Conservation (phyloP, 2,797 vertebrate genomes). For the Hephaestus fuliginosus region DNA sequence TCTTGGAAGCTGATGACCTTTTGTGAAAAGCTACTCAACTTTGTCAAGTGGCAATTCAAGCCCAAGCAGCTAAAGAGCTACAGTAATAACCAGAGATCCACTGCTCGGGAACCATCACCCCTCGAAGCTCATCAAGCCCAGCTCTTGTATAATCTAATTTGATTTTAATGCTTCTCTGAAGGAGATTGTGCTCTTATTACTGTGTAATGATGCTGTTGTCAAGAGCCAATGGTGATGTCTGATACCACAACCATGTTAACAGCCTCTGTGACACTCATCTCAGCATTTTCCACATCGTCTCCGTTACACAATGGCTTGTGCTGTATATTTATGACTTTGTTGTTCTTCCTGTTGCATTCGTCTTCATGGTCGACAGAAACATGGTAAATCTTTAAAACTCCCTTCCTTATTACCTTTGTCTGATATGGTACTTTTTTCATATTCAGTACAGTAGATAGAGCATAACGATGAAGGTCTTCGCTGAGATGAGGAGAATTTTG, state of each 20-base stretch:
- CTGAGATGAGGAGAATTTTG: constrained; percentile 85
- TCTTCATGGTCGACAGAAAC: constrained; percentile 75
- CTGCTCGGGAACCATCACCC: constrained; percentile 76
- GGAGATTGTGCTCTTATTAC: constrained; percentile 85
- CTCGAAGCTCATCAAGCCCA: constrained; percentile 81
- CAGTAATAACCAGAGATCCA: constrained; percentile 80
- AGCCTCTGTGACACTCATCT: constrained; percentile 85
- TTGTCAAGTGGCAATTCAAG: constrained; percentile 86
- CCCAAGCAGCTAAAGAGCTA: constrained; percentile 79
- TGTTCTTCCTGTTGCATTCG: constrained; percentile 71
- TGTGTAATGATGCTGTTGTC: constrained; percentile 89
- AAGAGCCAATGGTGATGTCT: constrained; percentile 84
- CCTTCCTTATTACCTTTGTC: constrained; percentile 79
- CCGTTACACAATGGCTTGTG: constrained; percentile 60
- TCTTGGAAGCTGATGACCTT: constrained; percentile 87
- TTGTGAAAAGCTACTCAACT: constrained; percentile 82
- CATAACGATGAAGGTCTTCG: constrained; percentile 85
- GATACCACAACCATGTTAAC: constrained; percentile 84
- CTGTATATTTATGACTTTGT: constrained; percentile 73
- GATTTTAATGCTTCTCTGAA: constrained; percentile 89
- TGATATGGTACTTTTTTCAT: constrained; percentile 80
- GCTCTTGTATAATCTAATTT: constrained; percentile 87
- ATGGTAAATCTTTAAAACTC: constrained; percentile 66
- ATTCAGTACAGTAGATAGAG: constrained; percentile 86
- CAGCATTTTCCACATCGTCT: constrained; percentile 75